These are phyloP conservation scores for Echiichthys vipera DNA, from an alignment of 2,797 vertebrate species.

Conservation along the genomic window DNA sequence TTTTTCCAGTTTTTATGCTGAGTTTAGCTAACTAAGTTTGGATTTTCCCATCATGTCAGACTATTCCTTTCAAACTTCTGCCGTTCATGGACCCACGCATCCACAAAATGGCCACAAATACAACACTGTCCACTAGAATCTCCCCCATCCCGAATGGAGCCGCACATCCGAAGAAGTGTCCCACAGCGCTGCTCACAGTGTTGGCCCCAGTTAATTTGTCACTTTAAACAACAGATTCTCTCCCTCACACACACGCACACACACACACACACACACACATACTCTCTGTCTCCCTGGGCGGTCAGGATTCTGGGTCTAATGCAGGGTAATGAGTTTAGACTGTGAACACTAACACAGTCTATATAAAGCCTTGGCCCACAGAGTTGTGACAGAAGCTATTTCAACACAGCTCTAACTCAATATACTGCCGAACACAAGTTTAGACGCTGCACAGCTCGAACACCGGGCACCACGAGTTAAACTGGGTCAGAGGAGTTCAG, in stretches of 20 bases:
- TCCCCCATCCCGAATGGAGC: background rate
- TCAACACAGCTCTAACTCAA: slow-evolving; percentile 44
- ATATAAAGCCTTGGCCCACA: slow-evolving; percentile 61
- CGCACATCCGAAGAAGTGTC: slow-evolving; percentile 27
- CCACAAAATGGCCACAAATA: background rate
- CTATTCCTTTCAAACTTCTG: background rate
- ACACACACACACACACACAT: background rate
- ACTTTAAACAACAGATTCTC: slow-evolving; percentile 47
- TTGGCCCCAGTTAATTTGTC: slow-evolving; percentile 54
- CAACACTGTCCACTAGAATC: background rate
- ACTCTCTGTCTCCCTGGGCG: slow-evolving; percentile 36
- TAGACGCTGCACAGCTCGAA: slow-evolving; percentile 20
- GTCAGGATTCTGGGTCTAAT: slow-evolving; percentile 51
- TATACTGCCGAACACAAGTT: slow-evolving; percentile 39
- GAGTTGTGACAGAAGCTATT: slow-evolving; percentile 56
- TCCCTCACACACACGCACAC: background rate
- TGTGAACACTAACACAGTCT: slow-evolving; percentile 71
- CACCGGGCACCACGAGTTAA: background rate
- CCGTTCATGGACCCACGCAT: background rate
- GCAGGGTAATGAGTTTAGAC: slow-evolving; percentile 73
- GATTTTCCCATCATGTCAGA: background rate
- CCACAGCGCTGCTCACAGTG: slow-evolving; percentile 16
- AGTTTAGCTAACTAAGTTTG: background rate
- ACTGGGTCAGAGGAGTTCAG: slow-evolving; percentile 33
- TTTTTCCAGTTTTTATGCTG: background rate